Evolutionary conservation across 2,797 vertebrate genomes (phyloP).

Genomic region (Sebastiscus albofasciatus): DNA sequence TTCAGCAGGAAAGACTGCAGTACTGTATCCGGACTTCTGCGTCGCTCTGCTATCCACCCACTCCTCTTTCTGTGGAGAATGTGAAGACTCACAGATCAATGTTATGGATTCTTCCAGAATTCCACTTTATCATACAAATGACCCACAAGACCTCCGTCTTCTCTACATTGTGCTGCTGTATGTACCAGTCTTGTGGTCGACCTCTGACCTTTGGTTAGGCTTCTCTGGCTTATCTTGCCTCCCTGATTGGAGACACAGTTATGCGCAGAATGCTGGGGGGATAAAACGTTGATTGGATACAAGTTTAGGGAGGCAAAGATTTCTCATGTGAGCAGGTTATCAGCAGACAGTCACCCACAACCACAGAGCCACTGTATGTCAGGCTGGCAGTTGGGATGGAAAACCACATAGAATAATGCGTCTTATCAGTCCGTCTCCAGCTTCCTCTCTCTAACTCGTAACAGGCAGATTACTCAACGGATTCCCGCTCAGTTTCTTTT

Average conservation of each 20-base stretch:
- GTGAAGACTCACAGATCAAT: conserved; percentile 22
- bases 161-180: not conserved
- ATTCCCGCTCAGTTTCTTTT: conserved; percentile 5
- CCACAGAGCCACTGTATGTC: not conserved
- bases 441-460: conserved; percentile 43
- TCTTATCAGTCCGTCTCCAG: conserved; percentile 56
- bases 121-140: conserved; percentile 14
- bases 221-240: conserved; percentile 1
- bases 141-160: not conserved
- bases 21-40: not conserved
- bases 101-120: conserved; percentile 40
- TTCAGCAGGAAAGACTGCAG: conserved; percentile 61
- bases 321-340: conserved; percentile 20
- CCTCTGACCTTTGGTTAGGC: conserved; percentile 7
- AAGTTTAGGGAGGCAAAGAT: conserved; percentile 27
- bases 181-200: not conserved
- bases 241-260: conserved; percentile 1
- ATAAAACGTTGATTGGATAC: conserved; percentile 22
- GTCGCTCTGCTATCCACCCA: not conserved
- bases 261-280: conserved; percentile 24
- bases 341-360: not conserved
- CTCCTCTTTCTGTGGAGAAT: not conserved
- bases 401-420: conserved; percentile 16
- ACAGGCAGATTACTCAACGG: conserved; percentile 8
- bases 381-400: conserved; percentile 39